Conservation (phyloP, 2,113 vertebrate species). For the Barnardius zonarius region DNA sequence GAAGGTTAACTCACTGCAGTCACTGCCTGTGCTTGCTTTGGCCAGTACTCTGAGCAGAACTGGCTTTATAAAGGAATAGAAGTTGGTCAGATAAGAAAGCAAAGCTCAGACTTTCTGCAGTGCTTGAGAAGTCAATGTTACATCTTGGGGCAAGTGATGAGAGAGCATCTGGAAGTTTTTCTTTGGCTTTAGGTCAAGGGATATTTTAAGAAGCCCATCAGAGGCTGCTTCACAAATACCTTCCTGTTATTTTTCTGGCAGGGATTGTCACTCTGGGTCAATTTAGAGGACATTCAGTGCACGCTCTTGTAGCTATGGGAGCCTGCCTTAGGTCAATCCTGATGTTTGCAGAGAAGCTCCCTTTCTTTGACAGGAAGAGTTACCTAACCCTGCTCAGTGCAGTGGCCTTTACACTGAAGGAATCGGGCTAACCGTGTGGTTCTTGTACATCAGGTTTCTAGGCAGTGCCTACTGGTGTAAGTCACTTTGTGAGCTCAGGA, state of each 20-base stretch:
- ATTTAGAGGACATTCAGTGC: not conserved
- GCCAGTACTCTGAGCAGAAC: not conserved
- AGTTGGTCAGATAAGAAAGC: not conserved
- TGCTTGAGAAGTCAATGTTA: not conserved
- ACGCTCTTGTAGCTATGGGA: not conserved
- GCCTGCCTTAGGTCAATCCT: slow-evolving; percentile 48
- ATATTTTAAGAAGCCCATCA: slow-evolving; percentile 42
- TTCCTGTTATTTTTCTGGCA: slow-evolving; percentile 53
- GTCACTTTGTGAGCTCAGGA: not conserved
- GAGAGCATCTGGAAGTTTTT: not conserved
- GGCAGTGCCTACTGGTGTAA: not conserved
- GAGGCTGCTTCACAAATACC: slow-evolving; percentile 10
- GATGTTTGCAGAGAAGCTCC: slow-evolving; percentile 11
- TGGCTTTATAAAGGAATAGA: not conserved
- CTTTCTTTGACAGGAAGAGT: slow-evolving; percentile 7
- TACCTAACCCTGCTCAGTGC: slow-evolving; percentile 41
- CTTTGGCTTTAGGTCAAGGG: slow-evolving; percentile 19
- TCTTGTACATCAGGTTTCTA: not conserved
- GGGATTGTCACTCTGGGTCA: slow-evolving; percentile 48
- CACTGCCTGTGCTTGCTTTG: not conserved
- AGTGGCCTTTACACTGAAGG: not conserved
- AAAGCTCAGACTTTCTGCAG: slow-evolving; percentile 1
- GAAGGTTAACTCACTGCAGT: not conserved
- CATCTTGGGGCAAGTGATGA: not conserved
- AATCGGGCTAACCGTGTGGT: not conserved